Conservation (phyloP, 2,888 invertebrate species). For the Drosophila robusta region DNA sequence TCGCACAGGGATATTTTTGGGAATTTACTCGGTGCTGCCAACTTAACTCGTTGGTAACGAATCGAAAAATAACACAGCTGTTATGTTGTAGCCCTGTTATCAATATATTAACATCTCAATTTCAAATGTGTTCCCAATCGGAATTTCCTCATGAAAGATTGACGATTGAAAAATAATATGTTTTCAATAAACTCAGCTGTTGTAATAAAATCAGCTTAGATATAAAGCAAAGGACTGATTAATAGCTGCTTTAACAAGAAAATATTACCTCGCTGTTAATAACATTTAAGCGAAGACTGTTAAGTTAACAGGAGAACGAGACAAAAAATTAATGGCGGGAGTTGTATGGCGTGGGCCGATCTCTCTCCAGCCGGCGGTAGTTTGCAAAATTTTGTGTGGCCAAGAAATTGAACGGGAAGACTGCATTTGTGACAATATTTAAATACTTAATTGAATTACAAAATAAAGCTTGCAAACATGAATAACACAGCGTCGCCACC, state of each 20-base stretch:
- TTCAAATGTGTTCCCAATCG: background rate
- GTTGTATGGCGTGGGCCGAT: constrained; percentile 54
- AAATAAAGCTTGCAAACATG: constrained; percentile 54
- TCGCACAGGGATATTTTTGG: constrained; percentile 1
- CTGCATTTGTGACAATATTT: constrained; percentile 7
- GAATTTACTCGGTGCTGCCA: constrained; percentile 28
- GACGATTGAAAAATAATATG: background rate
- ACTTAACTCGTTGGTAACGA: background rate
- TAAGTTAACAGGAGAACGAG: constrained; percentile 23
- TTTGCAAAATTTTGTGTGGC: constrained; percentile 26
- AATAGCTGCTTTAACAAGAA: background rate
- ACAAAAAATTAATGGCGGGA: constrained; percentile 57
- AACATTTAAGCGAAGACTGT: constrained; percentile 17
- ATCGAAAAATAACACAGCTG: constrained; percentile 2
- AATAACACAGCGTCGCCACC: constrained; percentile 84
- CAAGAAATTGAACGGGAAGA: background rate
- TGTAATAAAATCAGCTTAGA: too few species aligned
- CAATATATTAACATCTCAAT: background rate
- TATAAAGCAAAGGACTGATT: background rate
- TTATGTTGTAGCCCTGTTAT: background rate
- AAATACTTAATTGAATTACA: background rate
- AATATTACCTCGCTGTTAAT: constrained; percentile 8
- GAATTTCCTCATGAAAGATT: background rate
- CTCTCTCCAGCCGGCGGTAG: constrained; percentile 49
- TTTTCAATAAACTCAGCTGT: background rate